Percentiles rank a stretch among this genome's conserved stretches.
Conservation (phyloP, 23 tunicate genomes). For the Aplidium turbinatum region DNA sequence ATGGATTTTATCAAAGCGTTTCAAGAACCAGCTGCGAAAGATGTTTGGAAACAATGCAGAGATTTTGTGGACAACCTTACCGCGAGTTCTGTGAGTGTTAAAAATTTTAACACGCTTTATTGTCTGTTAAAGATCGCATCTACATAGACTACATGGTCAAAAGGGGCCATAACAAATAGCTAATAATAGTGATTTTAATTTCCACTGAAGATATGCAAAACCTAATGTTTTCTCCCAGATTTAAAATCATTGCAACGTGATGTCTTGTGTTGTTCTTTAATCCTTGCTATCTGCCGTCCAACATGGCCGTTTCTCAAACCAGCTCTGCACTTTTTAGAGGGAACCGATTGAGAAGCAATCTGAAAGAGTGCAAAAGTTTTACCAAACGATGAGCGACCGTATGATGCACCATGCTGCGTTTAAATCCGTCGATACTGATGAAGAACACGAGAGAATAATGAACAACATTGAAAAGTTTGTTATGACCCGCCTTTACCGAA, state of each 20-base stretch:
- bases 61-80: conserved; percentile 50
- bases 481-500: conserved; percentile 78
- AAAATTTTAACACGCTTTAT: background rate
- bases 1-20: conserved; percentile 63
- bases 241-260: too few species aligned
- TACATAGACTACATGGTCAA: too few species aligned
- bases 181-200: too few species aligned
- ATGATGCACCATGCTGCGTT: conserved; percentile 49
- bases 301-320: too few species aligned
- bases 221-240: too few species aligned
- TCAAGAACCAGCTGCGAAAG: conserved; percentile 65
- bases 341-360: conserved; percentile 79
- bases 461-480: conserved; percentile 70
- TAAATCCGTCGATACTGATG: conserved; percentile 31
- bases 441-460: conserved; percentile 49
- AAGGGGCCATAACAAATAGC: too few species aligned
- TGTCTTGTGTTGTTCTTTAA: too few species aligned
- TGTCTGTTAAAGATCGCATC: too few species aligned
- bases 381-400: conserved; percentile 68
- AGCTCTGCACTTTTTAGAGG: too few species aligned
- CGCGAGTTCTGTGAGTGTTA: conserved; percentile 30
- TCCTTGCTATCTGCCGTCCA: too few species aligned
- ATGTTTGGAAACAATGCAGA: conserved; percentile 71
- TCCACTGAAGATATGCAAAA: too few species aligned
- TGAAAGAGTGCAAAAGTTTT: conserved; percentile 81